Percentiles rank a stretch among this genome's conserved stretches.
phyloP scores from a whole-genome alignment of 2,113 vertebrate genomes.

The Epinephelus fuscoguttatus region DNA sequence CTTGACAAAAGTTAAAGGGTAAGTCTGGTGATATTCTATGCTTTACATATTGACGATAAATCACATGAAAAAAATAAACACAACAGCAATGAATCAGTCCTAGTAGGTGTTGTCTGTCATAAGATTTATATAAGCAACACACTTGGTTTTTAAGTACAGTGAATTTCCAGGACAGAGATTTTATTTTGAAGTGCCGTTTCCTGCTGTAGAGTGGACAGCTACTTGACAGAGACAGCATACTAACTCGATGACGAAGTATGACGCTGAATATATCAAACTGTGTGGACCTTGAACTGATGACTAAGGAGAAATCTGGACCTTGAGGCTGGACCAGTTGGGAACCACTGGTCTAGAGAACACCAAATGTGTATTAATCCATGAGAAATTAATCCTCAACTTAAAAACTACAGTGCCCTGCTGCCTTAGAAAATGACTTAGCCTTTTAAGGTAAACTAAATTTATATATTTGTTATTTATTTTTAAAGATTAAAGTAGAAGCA shows the following conservation, averaged over 20 bases:
- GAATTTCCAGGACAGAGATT: not conserved
- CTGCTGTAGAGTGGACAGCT: no score
- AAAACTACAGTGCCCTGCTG: not conserved
- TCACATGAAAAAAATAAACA: not conserved
- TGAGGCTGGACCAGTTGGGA: no score
- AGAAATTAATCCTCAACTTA: not conserved
- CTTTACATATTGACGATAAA: conserved; percentile 14
- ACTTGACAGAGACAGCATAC: no score
- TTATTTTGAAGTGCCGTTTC: no score
- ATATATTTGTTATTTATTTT: not conserved
- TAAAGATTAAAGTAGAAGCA: not conserved
- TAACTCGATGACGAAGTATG: no score
- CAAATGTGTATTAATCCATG: not conserved
- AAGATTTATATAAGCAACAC: no score
- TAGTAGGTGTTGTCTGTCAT: not conserved
- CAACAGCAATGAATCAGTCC: not conserved
- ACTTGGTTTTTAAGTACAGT: no score
- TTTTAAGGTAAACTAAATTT: not conserved
- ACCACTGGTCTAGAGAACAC: no score
- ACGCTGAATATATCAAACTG: no score
- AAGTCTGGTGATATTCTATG: not conserved
- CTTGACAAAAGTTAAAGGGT: not conserved
- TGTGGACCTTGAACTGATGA: no score
- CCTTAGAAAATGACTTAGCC: not conserved
- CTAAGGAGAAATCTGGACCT: no score